phyloP scores from a whole-genome alignment of 2,888 invertebrate genomes.

The Phania funesta region DNA sequence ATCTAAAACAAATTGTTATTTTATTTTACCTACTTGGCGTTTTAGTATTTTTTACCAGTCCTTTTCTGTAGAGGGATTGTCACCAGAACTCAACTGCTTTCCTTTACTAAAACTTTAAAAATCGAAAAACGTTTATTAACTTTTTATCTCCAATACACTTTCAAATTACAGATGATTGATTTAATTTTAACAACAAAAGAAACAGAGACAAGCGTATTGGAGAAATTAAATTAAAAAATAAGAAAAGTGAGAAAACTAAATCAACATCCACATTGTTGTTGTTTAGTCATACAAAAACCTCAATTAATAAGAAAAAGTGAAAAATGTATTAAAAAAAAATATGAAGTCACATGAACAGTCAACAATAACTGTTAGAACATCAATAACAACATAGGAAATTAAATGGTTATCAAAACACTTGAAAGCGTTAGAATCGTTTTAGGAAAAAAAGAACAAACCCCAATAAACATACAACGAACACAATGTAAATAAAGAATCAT shows the following conservation, averaged over 20 bases:
- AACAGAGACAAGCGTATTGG: slow-evolving; percentile 5
- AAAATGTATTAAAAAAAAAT: slow-evolving; percentile 42
- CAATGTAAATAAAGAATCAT: background rate
- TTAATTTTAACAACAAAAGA: slow-evolving; percentile 62
- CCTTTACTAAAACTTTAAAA: too few species aligned
- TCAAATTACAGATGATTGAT: slow-evolving; percentile 64
- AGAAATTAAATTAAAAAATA: slow-evolving; percentile 21
- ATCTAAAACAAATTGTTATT: too few species aligned
- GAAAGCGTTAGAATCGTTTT: slow-evolving; percentile 36
- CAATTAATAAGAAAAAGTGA: slow-evolving; percentile 48
- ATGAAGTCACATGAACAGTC: slow-evolving; percentile 25
- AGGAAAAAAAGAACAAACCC: background rate
- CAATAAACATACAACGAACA: background rate
- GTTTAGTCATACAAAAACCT: slow-evolving; percentile 46
- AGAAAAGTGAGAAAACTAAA: background rate
- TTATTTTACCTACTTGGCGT: too few species aligned
- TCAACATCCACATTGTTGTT: slow-evolving; percentile 18
- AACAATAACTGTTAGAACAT: background rate
- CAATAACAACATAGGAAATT: slow-evolving; percentile 23
- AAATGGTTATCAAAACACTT: slow-evolving; percentile 29
- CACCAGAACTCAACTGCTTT: too few species aligned
- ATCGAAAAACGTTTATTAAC: slow-evolving; percentile 8
- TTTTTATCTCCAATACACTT: slow-evolving; percentile 40
- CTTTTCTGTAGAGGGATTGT: too few species aligned
- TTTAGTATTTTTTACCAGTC: background rate